Evolutionary conservation across 1,140 invertebrate species (phyloP).

Genomic region (Plutomurus gul): DNA sequence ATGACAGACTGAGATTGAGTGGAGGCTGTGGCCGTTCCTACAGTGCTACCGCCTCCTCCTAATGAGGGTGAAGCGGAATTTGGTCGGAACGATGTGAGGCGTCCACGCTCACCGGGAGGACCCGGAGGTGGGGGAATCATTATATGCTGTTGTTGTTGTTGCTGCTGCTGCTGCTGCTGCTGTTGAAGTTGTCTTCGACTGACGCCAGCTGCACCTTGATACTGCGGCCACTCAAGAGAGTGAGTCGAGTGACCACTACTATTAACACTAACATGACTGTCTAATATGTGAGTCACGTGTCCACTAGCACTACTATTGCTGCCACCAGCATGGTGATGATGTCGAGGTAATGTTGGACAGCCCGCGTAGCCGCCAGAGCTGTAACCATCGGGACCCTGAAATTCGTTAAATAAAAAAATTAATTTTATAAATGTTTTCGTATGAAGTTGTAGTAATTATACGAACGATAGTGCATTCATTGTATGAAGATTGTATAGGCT

Average conservation of each 20-base stretch:
- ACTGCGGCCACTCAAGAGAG: conserved; percentile 52
- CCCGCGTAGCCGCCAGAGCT: conserved; percentile 46
- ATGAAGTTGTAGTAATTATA: no score
- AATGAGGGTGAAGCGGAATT: conserved; percentile 22
- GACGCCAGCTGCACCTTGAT: conserved; percentile 45
- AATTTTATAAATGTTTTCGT: no score
- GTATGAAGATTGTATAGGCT: no score
- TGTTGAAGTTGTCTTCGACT: conserved; percentile 1
- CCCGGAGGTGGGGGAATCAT: conserved; percentile 28
- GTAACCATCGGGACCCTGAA: conserved; percentile 47
- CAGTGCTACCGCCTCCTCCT: not conserved
- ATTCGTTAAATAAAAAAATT: conserved; percentile 32
- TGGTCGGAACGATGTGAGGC: conserved; percentile 32
- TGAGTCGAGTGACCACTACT: conserved; percentile 32
- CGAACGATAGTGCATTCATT: no score
- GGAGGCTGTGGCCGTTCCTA: not conserved
- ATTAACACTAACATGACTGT: conserved; percentile 24
- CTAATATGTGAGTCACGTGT: not conserved
- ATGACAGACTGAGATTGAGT: conserved; percentile 38
- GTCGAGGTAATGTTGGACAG: conserved; percentile 50
- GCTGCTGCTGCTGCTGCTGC: not conserved
- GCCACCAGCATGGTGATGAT: conserved; percentile 32
- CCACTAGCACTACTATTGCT: conserved; percentile 10
- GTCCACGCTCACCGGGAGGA: not conserved
- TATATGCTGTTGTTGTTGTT: conserved; percentile 18